Evolutionary conservation across 2,888 invertebrate species (phyloP).

Genomic region (Caenorhabditis japonica): DNA sequence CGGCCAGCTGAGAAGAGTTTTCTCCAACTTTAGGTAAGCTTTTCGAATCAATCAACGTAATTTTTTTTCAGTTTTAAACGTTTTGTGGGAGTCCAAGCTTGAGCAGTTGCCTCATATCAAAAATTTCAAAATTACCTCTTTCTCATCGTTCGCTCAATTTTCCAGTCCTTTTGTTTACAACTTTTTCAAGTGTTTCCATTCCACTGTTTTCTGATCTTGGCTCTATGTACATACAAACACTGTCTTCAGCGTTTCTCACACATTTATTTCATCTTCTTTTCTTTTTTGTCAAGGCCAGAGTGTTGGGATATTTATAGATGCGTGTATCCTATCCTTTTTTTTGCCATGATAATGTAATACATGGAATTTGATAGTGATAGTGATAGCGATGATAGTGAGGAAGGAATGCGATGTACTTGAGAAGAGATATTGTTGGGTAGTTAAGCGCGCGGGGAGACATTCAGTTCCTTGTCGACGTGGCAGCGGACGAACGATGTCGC

Average conservation of each 20-base stretch:
- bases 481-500: slow-evolving; percentile 14
- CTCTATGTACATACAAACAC: too few relatives aligned
- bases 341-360: too few relatives aligned
- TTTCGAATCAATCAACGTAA: too few relatives aligned
- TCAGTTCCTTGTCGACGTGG: slow-evolving; percentile 20
- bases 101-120: too few relatives aligned
- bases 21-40: too few relatives aligned
- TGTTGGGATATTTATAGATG: slow-evolving; percentile 37
- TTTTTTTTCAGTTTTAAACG: too few relatives aligned
- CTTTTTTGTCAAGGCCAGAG: slow-evolving; percentile 36
- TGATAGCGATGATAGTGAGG: slow-evolving; percentile 18
- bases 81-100: too few relatives aligned
- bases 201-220: slow-evolving; percentile 35
- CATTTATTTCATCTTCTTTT: too few relatives aligned
- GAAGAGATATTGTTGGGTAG: background rate
- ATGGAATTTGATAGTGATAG: slow-evolving; percentile 32
- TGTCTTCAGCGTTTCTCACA: slow-evolving; percentile 3
- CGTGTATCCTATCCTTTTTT: too few relatives aligned
- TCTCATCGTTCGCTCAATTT: background rate
- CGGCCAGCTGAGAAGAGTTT: too few relatives aligned
- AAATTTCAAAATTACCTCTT: too few relatives aligned
- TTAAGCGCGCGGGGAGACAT: background rate
- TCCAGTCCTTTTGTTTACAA: background rate
- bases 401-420: slow-evolving; percentile 27
- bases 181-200: slow-evolving; percentile 11